phyloP scores from a whole-genome alignment of 2,797 vertebrate genomes.

The Meda fulgida region DNA sequence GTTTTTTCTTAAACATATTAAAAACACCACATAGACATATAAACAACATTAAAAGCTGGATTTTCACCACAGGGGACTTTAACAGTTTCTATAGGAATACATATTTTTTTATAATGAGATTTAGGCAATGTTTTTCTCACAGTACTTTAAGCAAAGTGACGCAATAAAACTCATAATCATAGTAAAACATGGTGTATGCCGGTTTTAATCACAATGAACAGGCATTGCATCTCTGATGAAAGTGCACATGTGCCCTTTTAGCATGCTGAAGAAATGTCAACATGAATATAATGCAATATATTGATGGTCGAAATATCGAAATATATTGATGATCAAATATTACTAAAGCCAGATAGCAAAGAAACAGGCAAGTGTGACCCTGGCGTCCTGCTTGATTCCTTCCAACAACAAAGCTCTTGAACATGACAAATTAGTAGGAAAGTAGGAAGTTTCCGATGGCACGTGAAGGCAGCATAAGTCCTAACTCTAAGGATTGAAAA shows the following conservation, averaged over 20 bases:
- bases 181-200: background rate
- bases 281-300: background rate
- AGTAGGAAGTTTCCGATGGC: background rate
- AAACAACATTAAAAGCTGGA: too few relatives aligned
- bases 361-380: background rate
- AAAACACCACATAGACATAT: too few relatives aligned
- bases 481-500: background rate
- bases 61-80: too few relatives aligned
- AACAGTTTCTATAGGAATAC: too few relatives aligned
- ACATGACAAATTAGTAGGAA: background rate
- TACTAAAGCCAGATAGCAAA: background rate
- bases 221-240: background rate
- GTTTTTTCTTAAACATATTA: too few relatives aligned
- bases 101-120: background rate
- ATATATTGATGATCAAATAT: background rate
- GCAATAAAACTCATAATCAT: background rate
- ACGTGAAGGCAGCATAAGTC: background rate
- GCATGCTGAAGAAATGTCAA: background rate
- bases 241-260: background rate
- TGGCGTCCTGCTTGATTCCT: background rate
- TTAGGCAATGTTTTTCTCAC: background rate
- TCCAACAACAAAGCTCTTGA: background rate
- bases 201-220: background rate
- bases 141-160: background rate
- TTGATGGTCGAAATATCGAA: background rate